Base-by-base conservation (phyloP, 2,113 vertebrate species). In the Bos javanicus region DNA sequence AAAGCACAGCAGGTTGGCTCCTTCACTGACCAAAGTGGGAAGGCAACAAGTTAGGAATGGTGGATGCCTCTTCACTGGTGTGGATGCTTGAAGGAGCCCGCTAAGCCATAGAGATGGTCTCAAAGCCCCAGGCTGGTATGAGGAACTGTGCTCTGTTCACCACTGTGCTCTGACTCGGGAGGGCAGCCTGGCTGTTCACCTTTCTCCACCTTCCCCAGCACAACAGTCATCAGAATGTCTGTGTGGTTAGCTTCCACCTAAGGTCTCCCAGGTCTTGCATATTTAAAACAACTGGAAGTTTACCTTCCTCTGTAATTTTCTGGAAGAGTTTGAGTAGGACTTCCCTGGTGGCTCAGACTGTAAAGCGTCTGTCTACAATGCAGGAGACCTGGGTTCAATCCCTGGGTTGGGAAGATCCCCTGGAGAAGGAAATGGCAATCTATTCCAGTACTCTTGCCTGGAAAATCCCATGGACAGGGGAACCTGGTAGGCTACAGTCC, bases 131-230 rank as follows among this genome's bases (percentile, higher is more conserved):
- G 25, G 71, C 36, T 30, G 57, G 57, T 11, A 36, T 59, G 64
- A 36, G 59, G 16, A 28, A 4, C 54, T 21, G 78, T 6, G 43
- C 36, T 54, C 39, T 54, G 43, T 39, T 57, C 25, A 52, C 56
- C 15, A 1, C n/a, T 46, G 26, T 26, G 46, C 23, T 59, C 54
- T 57, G 39, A 12, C 3, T 8, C 0, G 0, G 60, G 43, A 36
- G 57, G 33, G 64, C 84, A n/a, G 10, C 12, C 2, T 13, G 5
- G 43, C 26, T 39, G 33, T 56, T 64, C 10, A 0, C 16, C 78
- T 59, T n/a, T 82, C 39, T 16, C 56, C 17, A 11, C 12, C 30
- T 71, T 16, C 16, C 13, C 78, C 56, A 15, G 33, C 33, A 19
- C 43, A 0, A 11, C 3, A 4, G 54, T 6, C n/a, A 9, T 76